These are phyloP conservation scores for Bradynema listronoti DNA, from an alignment of 1,140 invertebrate genomes.

Conservation along the genomic window DNA sequence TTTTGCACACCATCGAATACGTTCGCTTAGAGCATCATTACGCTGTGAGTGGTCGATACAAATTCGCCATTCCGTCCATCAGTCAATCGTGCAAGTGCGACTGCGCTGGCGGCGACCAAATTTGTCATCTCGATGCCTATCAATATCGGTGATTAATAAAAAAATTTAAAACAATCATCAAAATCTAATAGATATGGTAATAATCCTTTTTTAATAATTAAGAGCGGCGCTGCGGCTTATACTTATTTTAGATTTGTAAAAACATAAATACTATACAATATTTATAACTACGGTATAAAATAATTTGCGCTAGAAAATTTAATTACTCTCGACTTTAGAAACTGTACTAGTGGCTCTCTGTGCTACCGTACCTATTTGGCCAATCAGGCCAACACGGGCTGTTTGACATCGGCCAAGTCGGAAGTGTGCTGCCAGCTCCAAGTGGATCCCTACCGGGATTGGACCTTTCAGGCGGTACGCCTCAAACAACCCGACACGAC, in stretches of 20 bases:
- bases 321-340: slow-evolving; percentile 32
- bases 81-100: slow-evolving; percentile 45
- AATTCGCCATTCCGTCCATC: slow-evolving; percentile 43
- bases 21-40: slow-evolving; percentile 47
- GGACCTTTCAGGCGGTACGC: slow-evolving; percentile 41
- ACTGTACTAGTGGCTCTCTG: slow-evolving; percentile 33
- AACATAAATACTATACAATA: too few relatives aligned
- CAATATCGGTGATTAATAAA: slow-evolving; percentile 50
- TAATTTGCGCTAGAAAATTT: too few relatives aligned
- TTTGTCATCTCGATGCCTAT: slow-evolving; percentile 43
- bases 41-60: slow-evolving; percentile 40
- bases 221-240: too few relatives aligned
- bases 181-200: too few relatives aligned
- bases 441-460: slow-evolving; percentile 46
- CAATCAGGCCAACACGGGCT: slow-evolving; percentile 38
- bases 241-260: too few relatives aligned
- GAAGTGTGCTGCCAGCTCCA: slow-evolving; percentile 46
- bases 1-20: slow-evolving; percentile 48
- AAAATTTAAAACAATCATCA: too few relatives aligned
- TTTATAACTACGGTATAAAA: too few relatives aligned
- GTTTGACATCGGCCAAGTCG: slow-evolving; percentile 26
- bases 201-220: too few relatives aligned
- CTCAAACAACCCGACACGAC: slow-evolving; percentile 44
- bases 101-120: slow-evolving; percentile 44
- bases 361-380: slow-evolving; percentile 48